These are phyloP conservation scores for Hypomecis atomaria DNA, from an alignment of 2,888 invertebrate species.

Conservation along the genomic window DNA sequence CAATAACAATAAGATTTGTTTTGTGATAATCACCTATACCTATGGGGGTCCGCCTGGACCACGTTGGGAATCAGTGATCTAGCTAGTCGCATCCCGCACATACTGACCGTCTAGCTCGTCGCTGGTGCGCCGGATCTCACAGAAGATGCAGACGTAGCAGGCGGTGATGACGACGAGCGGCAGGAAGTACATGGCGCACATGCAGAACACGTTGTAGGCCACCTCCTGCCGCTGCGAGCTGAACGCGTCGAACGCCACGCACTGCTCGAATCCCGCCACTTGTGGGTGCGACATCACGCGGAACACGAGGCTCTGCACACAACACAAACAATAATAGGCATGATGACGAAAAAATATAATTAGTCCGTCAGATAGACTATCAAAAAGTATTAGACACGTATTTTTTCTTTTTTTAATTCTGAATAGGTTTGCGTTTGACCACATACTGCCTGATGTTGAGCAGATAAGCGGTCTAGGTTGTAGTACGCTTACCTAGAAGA, in stretches of 20 bases:
- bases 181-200: constrained; percentile 90
- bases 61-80: no score
- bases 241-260: constrained; percentile 91
- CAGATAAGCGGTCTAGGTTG: no score
- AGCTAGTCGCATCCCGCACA: not conserved
- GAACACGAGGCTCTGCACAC: constrained; percentile 88
- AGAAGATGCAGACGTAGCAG: constrained; percentile 89
- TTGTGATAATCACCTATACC: no score
- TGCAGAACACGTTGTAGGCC: constrained; percentile 89
- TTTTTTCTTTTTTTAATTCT: no score
- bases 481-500: no score
- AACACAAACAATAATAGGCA: no score
- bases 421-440: no score
- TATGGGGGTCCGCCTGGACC: no score
- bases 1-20: no score
- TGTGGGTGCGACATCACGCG: constrained; percentile 87
- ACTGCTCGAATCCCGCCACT: constrained; percentile 88
- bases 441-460: no score
- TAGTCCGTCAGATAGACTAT: not conserved
- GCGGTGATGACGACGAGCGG: constrained; percentile 89
- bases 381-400: not conserved
- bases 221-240: constrained; percentile 86
- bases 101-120: constrained; percentile 83
- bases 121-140: constrained; percentile 88
- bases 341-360: no score